Conservation (phyloP, 2,113 vertebrate genomes). For the Sinocyclocheilus maitianheensis region DNA sequence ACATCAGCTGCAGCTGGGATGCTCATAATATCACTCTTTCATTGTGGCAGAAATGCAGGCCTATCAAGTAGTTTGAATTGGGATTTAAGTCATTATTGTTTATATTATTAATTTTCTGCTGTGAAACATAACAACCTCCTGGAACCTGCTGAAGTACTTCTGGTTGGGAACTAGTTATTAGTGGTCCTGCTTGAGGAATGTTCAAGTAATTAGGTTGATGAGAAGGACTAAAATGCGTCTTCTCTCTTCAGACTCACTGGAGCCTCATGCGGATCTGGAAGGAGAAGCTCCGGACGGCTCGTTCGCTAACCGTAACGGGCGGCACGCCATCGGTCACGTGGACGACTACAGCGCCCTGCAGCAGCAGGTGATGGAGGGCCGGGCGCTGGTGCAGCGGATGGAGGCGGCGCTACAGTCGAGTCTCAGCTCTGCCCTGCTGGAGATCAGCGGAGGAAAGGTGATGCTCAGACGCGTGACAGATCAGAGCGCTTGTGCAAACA, state of each 20-base stretch:
- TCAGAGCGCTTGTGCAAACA: neutral
- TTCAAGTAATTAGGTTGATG: neutral
- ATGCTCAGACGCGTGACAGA: neutral
- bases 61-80: neutral
- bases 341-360: conserved; percentile 85
- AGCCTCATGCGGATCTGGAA: conserved; percentile 75
- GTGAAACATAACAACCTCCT: neutral
- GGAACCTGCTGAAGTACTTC: neutral
- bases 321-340: conserved; percentile 78
- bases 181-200: neutral
- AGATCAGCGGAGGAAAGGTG: conserved; percentile 66
- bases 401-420: conserved; percentile 71
- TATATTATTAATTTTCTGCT: neutral
- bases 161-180: neutral
- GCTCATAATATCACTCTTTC: neutral
- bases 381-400: conserved; percentile 78
- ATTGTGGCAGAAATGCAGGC: neutral
- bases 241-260: conserved; percentile 65
- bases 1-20: neutral
- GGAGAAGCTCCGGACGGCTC: conserved; percentile 71
- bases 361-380: conserved; percentile 84
- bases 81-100: neutral
- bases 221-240: neutral
- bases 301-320: conserved; percentile 77
- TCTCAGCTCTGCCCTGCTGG: conserved; percentile 60